phyloP scores from a whole-genome alignment of 92 coral and sea anemone species.

The Porites cylindrica region DNA sequence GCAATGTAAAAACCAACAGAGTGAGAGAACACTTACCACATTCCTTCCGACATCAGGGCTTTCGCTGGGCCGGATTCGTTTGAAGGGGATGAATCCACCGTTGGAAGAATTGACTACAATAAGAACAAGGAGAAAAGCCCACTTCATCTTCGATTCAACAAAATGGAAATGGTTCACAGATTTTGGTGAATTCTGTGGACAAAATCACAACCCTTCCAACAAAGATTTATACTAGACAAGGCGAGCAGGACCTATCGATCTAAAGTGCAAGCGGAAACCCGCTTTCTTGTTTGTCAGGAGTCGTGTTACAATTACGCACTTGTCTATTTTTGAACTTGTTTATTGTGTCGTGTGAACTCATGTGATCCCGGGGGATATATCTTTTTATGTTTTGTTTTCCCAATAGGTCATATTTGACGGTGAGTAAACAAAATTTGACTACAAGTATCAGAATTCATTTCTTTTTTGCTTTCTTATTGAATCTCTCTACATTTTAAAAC shows the following conservation, averaged over 20 bases:
- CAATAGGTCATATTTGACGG: no score
- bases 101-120: constrained; percentile 3
- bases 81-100: constrained; percentile 31
- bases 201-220: not conserved
- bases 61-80: constrained; percentile 1
- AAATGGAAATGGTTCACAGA: constrained; percentile 20
- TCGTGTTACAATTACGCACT: constrained; percentile 16
- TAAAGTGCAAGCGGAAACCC: not conserved
- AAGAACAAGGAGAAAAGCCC: constrained; percentile 1
- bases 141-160: constrained; percentile 14
- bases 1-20: not conserved
- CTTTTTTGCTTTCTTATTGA: no score
- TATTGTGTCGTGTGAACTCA: not conserved
- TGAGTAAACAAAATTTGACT: no score
- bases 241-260: no score
- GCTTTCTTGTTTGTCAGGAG: not conserved
- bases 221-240: not conserved
- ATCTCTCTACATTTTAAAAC: no score
- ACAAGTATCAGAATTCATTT: no score
- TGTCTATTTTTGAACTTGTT: not conserved
- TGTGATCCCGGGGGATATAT: not conserved
- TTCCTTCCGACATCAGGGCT: constrained; percentile 55
- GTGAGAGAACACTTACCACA: constrained; percentile 42
- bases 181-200: not conserved
- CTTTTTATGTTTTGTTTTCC: no score